Evolutionary conservation across 2,888 invertebrate genomes (phyloP), one percentile per base, ranked within the genome.

Genomic region (Acanthoscelides obtectus): DNA sequence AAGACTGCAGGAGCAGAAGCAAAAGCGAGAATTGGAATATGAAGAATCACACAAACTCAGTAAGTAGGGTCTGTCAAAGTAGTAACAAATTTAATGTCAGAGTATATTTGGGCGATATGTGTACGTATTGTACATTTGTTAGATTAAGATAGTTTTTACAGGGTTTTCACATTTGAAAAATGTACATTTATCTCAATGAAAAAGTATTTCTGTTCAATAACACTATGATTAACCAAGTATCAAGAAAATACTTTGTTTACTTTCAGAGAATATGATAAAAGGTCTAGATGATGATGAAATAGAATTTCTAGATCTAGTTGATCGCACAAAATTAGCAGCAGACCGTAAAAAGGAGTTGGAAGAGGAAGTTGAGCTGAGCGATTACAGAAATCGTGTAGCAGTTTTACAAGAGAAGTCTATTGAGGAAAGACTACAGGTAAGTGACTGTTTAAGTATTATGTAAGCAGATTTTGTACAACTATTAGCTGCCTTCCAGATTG

Each of bases 271-370:
- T 84, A 91, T 94, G 88, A 94, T 94, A 80, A 90, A 96, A 83
- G 97, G 97, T 0, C 86, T 99, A 68, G 97, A 98, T 83, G 98
- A 98, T 83, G 99, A 98, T 84, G 99, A 99, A 87, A 94, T 96
- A 0, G 94, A 96, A 75, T 99, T 98, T 85, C 86, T 99, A 68
- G 96, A 98, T 81, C 88, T 94, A 72, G 96, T 99, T 2, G 96
- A 97, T 83, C 89, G 93, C 73, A 92, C 91, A 19, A 96, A 96
- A 86, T 89, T 94, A 72, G 94, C 94, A 79, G 93, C 94, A 2
- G 96, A 97, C 72, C 90, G 93, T 76, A 92, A 93, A 81, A 94
- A 95, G 77, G 90, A 92, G 79, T 86, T 92, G 66, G 97, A 97
- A 83, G 97, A 97, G 80, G 90, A 92, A 79, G 89, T 91, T 72